Base-by-base conservation (phyloP, 2,888 invertebrate genomes). In the Ochropacha duplaris region DNA sequence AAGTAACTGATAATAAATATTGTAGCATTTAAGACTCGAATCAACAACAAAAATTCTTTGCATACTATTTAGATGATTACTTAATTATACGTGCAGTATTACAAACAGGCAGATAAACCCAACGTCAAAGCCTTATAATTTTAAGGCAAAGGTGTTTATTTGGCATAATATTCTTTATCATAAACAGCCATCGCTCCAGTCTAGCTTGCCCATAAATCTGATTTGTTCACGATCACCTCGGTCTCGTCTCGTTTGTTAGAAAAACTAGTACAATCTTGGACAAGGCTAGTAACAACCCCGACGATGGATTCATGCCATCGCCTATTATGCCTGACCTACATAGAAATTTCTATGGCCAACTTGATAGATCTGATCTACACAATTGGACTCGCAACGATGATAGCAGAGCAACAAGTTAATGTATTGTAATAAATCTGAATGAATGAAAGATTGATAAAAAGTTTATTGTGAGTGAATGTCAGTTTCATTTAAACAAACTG, bases 201-300 rank as follows among this genome's bases (percentile, higher is more conserved):
- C 68, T 66, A 61, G 66, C 70, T 70, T 70, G 71, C 64, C 60
- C 61, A 54, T 55, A 56, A 57, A 58, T 55, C 69, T 67, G 66
- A 54, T 67, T 56, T 75, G 76, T 77, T 78, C 73, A 78, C 74
- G 79, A 81, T 84, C 81, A 83, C 87, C 84, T 88, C 81, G 88
- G 76, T 83, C 83, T 85, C 81, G 78, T 79, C 79, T 81, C 74
- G 76, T 69, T 72, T 73, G 75, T 80, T 77, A 85, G 77, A 88
- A 89, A 90, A 92, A 90, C 90, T 87, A 78, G 88, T 88, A 79
- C 84, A 83, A 84, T 86, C 84, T 85, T 84, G 86, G 81, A 85
- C 87, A 83, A 84, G 86, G 79, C 81, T 79, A 72, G 83, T 79
- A 77, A 80, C 82, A 83, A 83, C 82, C 83, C 83, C 76, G 77